Evolutionary conservation across 2,888 invertebrate genomes (phyloP).

Genomic region (Fragum sueziense): DNA sequence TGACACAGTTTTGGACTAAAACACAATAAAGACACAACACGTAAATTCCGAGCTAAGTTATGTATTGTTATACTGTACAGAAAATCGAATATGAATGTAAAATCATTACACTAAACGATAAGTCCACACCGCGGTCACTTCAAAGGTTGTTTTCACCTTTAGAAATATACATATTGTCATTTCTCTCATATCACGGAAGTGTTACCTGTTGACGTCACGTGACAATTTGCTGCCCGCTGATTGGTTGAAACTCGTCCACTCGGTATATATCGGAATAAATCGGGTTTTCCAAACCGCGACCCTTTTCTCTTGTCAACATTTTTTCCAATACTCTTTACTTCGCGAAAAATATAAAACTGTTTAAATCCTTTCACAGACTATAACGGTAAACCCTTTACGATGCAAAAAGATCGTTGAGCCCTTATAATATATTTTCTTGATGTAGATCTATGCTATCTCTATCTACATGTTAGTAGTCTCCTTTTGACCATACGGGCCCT

Average conservation of each 20-base stretch:
- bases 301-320: neutral
- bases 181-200: conserved; percentile 17
- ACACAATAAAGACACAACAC: neutral
- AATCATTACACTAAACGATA: conserved; percentile 1
- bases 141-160: conserved; percentile 22
- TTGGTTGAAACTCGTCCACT: conserved; percentile 18
- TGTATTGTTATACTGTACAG: conserved; percentile 3
- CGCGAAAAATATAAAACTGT: no score
- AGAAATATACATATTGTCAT: conserved; percentile 12
- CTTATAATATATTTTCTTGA: no score
- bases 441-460: no score
- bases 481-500: no score
- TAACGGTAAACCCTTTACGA: no score
- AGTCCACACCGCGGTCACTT: neutral
- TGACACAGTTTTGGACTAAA: neutral
- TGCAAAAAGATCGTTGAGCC: no score
- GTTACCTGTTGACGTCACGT: conserved; percentile 47
- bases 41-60: neutral
- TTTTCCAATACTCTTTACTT: neutral
- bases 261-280: conserved; percentile 4
- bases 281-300: neutral
- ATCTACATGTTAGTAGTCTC: no score
- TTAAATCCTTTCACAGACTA: no score
- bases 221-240: conserved; percentile 8
- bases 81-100: no score